phyloP scores from a whole-genome alignment of 2,113 vertebrate species.

The Nymphicus hollandicus region DNA sequence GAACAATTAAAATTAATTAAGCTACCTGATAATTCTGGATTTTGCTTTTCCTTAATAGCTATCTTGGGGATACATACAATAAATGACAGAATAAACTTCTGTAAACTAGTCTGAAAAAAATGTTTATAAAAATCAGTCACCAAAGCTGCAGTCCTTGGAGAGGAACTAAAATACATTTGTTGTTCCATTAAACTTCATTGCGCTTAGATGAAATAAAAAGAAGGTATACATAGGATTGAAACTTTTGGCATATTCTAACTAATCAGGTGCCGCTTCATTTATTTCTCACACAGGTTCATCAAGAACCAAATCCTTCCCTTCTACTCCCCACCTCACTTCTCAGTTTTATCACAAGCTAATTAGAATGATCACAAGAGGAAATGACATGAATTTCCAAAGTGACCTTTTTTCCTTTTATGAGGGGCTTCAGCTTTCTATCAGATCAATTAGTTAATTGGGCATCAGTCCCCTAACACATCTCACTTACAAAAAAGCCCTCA shows the following conservation, averaged over 20 bases:
- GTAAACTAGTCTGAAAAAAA: neutral
- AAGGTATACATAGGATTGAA: neutral
- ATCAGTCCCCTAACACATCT: neutral
- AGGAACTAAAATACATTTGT: neutral
- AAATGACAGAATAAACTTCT: neutral
- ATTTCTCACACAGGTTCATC: neutral
- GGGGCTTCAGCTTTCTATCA: neutral
- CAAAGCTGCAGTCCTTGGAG: neutral
- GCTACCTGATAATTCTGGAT: neutral
- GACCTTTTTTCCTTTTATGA: neutral
- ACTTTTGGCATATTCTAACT: neutral
- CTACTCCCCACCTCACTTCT: neutral
- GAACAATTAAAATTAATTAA: neutral
- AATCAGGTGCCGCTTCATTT: neutral
- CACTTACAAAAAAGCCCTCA: neutral
- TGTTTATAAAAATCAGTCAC: neutral
- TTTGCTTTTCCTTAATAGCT: neutral
- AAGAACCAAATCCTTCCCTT: neutral
- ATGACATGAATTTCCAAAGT: neutral
- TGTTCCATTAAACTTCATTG: neutral
- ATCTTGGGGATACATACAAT: neutral
- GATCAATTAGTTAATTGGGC: slow-evolving; percentile 12
- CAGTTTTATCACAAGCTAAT: neutral
- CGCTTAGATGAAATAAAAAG: neutral
- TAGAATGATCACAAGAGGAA: neutral